Evolutionary conservation across 1,140 invertebrate genomes (phyloP).

Genomic region (Fopius arisanus): DNA sequence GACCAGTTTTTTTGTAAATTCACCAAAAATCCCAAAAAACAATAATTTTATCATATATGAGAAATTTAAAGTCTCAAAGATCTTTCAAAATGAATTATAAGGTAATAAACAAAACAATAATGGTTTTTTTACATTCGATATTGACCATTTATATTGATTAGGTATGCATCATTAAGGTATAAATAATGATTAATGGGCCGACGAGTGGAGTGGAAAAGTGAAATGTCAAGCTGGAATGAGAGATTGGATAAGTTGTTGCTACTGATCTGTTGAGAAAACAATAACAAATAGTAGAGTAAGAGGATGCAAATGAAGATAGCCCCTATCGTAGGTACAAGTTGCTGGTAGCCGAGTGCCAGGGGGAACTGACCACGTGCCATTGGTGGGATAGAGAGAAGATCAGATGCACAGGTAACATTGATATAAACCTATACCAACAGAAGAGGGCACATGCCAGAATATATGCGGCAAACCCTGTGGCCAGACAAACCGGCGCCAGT

Average conservation of each 20-base stretch:
- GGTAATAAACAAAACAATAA: too few species aligned
- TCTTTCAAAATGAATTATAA: too few species aligned
- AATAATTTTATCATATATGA: too few species aligned
- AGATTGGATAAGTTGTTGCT: not conserved
- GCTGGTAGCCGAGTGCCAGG: not conserved
- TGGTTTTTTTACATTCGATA: too few species aligned
- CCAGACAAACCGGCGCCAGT: conserved; percentile 27
- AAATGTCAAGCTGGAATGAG: not conserved
- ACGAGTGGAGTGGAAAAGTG: not conserved
- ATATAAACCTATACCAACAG: not conserved
- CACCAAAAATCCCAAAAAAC: too few species aligned
- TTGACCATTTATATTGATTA: not conserved
- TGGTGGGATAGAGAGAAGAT: not conserved
- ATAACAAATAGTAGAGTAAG: not conserved
- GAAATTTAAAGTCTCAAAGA: too few species aligned
- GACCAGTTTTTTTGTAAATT: too few species aligned
- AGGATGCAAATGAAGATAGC: not conserved
- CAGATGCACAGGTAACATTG: not conserved
- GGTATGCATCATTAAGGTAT: too few species aligned
- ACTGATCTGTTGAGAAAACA: not conserved
- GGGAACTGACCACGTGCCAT: not conserved
- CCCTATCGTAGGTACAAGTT: not conserved
- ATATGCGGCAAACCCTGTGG: not conserved
- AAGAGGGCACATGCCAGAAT: not conserved
- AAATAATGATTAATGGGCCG: not conserved